Conservation (phyloP, 2,113 vertebrate genomes). For the Alosa alosa region DNA sequence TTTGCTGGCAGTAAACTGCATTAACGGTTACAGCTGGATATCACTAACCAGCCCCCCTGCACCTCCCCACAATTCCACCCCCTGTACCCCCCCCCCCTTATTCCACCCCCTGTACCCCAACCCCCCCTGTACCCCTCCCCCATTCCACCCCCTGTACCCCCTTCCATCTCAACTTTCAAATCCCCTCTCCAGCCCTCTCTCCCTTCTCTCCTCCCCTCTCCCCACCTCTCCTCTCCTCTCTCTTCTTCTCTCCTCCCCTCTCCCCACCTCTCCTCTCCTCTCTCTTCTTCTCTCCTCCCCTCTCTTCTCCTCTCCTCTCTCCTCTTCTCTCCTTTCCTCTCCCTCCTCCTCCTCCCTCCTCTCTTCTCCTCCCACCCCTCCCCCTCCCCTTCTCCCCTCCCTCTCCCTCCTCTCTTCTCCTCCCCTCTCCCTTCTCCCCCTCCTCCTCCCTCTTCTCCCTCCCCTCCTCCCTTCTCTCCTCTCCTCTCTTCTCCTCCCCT, state of each 20-base stretch:
- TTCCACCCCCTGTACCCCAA: not conserved
- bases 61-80: constrained; percentile 25
- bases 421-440: not conserved
- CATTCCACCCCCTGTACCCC: not conserved
- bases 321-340: too few species aligned
- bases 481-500: not conserved
- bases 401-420: not conserved
- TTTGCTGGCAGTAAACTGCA: constrained; percentile 59
- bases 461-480: not conserved
- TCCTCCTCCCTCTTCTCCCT: not conserved
- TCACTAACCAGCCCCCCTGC: constrained; percentile 27
- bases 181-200: not conserved
- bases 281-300: not conserved
- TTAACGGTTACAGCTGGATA: constrained; percentile 67
- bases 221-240: not conserved
- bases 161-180: not conserved
- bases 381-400: not conserved
- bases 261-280: not conserved
- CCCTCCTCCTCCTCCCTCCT: too few species aligned
- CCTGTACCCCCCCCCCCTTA: not conserved
- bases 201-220: not conserved
- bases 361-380: not conserved
- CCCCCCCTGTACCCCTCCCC: too few species aligned
- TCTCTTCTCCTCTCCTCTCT: not conserved
- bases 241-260: not conserved